Percentiles rank a stretch among this genome's conserved stretches.
Evolutionary conservation across 2,888 invertebrate genomes (phyloP).

Genomic region (Catocala fraxini): DNA sequence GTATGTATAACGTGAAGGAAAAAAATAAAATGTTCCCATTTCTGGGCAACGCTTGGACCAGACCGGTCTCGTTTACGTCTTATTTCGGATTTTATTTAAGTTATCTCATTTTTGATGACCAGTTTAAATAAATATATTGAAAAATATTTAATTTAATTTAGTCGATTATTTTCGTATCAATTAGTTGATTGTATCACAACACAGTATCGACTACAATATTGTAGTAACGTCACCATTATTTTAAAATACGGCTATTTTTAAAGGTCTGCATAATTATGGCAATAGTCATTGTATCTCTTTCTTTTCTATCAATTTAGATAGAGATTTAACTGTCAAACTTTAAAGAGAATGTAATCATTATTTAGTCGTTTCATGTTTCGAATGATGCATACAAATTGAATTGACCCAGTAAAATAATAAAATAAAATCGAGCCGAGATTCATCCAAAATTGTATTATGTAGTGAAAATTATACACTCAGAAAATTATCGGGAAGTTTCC

Average conservation of each 20-base stretch:
- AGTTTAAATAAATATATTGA: no score
- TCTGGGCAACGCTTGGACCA: no score
- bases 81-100: no score
- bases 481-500: conserved; percentile 58
- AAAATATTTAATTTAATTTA: no score
- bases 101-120: no score
- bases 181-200: background rate
- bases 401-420: conserved; percentile 62
- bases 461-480: conserved; percentile 62
- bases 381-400: conserved; percentile 56
- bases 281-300: conserved; percentile 27
- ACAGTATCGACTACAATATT: background rate
- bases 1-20: background rate
- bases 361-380: conserved; percentile 37
- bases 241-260: conserved; percentile 13
- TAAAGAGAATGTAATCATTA: conserved; percentile 10
- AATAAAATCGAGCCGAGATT: conserved; percentile 53
- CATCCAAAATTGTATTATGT: conserved; percentile 65
- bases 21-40: no score
- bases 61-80: no score
- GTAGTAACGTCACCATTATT: conserved; percentile 46
- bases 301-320: conserved; percentile 7
- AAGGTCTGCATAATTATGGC: conserved; percentile 4
- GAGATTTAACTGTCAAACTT: conserved; percentile 43
- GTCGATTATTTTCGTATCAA: background rate